Conservation (phyloP, 2,888 invertebrate genomes). For the Gymnosoma rotundatum region DNA sequence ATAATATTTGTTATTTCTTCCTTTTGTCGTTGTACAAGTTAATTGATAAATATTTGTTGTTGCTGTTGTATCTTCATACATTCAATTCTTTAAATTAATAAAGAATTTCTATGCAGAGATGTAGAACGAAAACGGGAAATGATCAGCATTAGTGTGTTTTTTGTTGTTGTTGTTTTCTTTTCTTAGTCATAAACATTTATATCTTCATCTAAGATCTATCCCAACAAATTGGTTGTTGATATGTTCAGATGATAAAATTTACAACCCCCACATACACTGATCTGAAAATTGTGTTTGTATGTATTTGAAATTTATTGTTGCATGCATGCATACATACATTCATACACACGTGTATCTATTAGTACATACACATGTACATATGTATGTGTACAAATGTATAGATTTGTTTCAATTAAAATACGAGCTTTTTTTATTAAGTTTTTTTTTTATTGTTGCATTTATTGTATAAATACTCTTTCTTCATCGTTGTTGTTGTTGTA, state of each 20-base stretch:
- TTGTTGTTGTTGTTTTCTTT: not conserved
- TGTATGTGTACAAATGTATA: not conserved
- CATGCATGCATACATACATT: not conserved
- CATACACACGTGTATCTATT: not conserved
- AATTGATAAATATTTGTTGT: slow-evolving; percentile 61
- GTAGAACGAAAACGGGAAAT: slow-evolving; percentile 47
- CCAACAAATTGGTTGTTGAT: slow-evolving; percentile 65
- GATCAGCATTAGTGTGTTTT: slow-evolving; percentile 20
- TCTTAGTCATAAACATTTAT: slow-evolving; percentile 11
- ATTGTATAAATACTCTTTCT: slow-evolving; percentile 44
- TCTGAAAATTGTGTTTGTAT: not conserved
- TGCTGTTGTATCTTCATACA: slow-evolving; percentile 10
- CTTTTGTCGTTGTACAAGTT: slow-evolving; percentile 56
- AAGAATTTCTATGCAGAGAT: slow-evolving; percentile 20
- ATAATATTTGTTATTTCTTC: slow-evolving; percentile 30
- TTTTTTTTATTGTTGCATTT: slow-evolving; percentile 7
- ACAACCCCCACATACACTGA: not conserved
- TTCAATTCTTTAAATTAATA: slow-evolving; percentile 54
- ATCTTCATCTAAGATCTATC: slow-evolving; percentile 55
- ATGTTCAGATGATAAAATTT: slow-evolving; percentile 15
- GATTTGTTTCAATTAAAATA: slow-evolving; percentile 67
- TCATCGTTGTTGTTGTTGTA: not conserved
- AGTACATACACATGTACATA: too few relatives aligned
- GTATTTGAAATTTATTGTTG: not conserved
- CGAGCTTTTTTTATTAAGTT: slow-evolving; percentile 21